These are phyloP conservation scores for Lerema accius DNA, from an alignment of 1,140 invertebrate genomes.

Conservation along the genomic window DNA sequence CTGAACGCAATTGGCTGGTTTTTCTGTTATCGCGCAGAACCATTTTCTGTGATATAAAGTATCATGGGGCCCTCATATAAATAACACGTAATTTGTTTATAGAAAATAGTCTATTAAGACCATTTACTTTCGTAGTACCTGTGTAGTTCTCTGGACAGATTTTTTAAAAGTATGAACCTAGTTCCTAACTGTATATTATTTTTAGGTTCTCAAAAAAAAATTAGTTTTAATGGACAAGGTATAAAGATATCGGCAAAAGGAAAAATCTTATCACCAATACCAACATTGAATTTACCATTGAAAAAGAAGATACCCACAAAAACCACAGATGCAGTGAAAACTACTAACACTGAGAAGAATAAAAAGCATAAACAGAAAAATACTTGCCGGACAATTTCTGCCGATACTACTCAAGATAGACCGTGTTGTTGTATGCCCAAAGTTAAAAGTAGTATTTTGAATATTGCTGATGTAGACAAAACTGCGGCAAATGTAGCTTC, in stretches of 20 bases:
- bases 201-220: slow-evolving; percentile 7
- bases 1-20: too few relatives aligned
- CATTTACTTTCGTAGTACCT: too few relatives aligned
- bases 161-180: too few relatives aligned
- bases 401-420: slow-evolving; percentile 50
- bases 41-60: too few relatives aligned
- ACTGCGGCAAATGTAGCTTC: slow-evolving; percentile 37
- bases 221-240: background rate
- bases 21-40: too few relatives aligned
- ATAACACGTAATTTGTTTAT: too few relatives aligned
- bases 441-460: background rate
- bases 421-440: slow-evolving; percentile 46
- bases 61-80: too few relatives aligned
- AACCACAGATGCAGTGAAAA: background rate
- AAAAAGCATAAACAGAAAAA: too few relatives aligned
- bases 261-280: background rate
- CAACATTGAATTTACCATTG: background rate
- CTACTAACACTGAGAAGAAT: background rate
- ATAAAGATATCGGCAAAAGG: slow-evolving; percentile 36
- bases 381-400: slow-evolving; percentile 26
- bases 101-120: too few relatives aligned
- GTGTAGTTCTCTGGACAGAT: too few relatives aligned
- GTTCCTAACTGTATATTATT: too few relatives aligned
- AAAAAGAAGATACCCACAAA: background rate
- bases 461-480: slow-evolving; percentile 7